Conservation (phyloP, 92 coral and sea anemone species). For the Porites evermanni region DNA sequence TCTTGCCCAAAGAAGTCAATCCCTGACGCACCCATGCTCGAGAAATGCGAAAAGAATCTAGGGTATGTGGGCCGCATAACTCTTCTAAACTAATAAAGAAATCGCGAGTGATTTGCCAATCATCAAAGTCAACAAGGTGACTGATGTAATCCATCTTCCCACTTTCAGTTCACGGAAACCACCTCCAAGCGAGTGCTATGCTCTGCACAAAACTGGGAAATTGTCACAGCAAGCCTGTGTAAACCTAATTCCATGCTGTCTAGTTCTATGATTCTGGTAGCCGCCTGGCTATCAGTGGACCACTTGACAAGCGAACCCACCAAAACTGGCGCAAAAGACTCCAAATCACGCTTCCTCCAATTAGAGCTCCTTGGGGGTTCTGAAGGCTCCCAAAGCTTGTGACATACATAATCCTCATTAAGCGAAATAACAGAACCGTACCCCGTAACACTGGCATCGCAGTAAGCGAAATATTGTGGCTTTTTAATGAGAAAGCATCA, state of each 20-base stretch:
- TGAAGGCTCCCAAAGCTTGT: constrained; percentile 36
- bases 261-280: constrained; percentile 55
- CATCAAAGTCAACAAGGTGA: constrained; percentile 58
- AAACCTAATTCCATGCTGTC: constrained; percentile 64
- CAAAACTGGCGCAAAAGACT: constrained; percentile 23
- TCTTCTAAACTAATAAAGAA: constrained; percentile 8
- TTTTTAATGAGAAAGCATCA: no score
- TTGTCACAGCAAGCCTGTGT: constrained; percentile 38
- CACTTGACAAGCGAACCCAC: constrained; percentile 35
- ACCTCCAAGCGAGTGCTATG: constrained; percentile 29
- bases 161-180: constrained; percentile 47
- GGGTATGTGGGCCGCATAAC: constrained; percentile 42
- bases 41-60: no score
- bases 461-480: no score
- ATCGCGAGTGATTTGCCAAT: constrained; percentile 47
- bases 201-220: constrained; percentile 36
- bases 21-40: no score
- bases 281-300: constrained; percentile 50
- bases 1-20: constrained; percentile 46
- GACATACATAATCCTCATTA: no score
- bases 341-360: constrained; percentile 8
- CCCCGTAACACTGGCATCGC: no score
- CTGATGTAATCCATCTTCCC: constrained; percentile 46
- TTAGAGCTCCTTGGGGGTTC: constrained; percentile 10
- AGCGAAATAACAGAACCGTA: no score